Conservation (phyloP, 2,888 invertebrate genomes). For the Cantharis rufa region DNA sequence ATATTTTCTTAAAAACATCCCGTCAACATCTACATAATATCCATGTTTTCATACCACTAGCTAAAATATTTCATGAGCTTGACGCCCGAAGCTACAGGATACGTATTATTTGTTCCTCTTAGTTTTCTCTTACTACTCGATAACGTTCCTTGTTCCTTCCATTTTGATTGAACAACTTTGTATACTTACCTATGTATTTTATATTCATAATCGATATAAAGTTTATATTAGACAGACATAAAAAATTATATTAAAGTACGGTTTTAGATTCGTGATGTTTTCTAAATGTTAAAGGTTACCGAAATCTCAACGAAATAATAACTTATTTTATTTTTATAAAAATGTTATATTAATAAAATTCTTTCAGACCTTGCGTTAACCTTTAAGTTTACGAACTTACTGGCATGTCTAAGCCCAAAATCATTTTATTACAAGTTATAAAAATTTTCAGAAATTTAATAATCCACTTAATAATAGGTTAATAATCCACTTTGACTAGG, state of each 20-base stretch:
- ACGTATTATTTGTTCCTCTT: slow-evolving; percentile 29
- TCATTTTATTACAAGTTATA: not conserved
- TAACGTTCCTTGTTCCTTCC: slow-evolving; percentile 22
- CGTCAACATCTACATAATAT: slow-evolving; percentile 14
- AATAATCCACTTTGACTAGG: not conserved
- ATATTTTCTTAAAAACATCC: slow-evolving; percentile 20
- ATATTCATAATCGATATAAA: slow-evolving; percentile 28
- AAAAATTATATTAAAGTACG: not conserved
- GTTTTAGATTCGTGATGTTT: not conserved
- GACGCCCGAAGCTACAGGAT: slow-evolving; percentile 24
- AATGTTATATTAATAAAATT: not conserved
- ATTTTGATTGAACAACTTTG: slow-evolving; percentile 32
- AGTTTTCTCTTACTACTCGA: slow-evolving; percentile 21
- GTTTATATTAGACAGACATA: not conserved
- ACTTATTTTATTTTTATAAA: not conserved
- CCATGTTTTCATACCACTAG: slow-evolving; percentile 25
- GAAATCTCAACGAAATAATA: not conserved
- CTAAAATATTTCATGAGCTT: slow-evolving; percentile 32
- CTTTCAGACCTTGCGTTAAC: not conserved
- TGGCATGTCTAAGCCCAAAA: not conserved
- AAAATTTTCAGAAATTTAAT: not conserved
- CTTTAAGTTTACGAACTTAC: not conserved
- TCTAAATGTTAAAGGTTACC: not conserved
- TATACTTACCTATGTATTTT: slow-evolving; percentile 22
- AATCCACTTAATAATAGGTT: not conserved